Percentiles rank a stretch among this genome's conserved stretches.
Evolutionary conservation across 2,797 vertebrate species (phyloP).

Genomic region (Enteromius treurensis): DNA sequence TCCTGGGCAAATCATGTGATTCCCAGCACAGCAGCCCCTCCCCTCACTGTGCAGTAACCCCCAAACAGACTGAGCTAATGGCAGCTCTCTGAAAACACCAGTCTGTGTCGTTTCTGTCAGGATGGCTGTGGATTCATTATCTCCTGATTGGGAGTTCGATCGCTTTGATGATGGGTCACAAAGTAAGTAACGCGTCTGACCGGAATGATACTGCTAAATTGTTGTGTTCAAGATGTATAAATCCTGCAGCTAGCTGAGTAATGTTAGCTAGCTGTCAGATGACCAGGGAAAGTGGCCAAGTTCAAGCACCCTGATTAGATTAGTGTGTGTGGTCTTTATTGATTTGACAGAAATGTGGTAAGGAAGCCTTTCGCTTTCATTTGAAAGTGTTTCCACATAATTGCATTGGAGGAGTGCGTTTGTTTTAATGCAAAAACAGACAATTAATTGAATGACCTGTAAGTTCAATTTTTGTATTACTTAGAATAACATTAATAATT

Average conservation of each 20-base stretch:
- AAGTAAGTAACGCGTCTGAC: conserved; percentile 79
- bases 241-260: conserved; percentile 8
- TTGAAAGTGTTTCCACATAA: background rate
- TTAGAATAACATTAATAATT: background rate
- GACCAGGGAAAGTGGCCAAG: conserved; percentile 7
- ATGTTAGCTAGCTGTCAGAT: conserved; percentile 38
- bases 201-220: background rate
- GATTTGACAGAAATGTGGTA: background rate
- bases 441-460: background rate
- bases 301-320: background rate
- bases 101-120: conserved; percentile 37
- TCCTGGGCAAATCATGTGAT: conserved; percentile 13
- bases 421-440: background rate
- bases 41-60: conserved; percentile 20
- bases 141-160: conserved; percentile 96
- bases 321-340: background rate
- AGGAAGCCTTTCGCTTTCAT: conserved; percentile 1
- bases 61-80: conserved; percentile 16
- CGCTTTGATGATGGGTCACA: conserved; percentile 96
- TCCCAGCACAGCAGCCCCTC: conserved; percentile 5
- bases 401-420: background rate
- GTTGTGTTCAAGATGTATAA: background rate
- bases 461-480: background rate
- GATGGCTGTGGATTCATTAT: conserved; percentile 87
- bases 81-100: background rate